Evolutionary conservation across 2,888 invertebrate genomes (phyloP).

Genomic region (Apodemia zela): DNA sequence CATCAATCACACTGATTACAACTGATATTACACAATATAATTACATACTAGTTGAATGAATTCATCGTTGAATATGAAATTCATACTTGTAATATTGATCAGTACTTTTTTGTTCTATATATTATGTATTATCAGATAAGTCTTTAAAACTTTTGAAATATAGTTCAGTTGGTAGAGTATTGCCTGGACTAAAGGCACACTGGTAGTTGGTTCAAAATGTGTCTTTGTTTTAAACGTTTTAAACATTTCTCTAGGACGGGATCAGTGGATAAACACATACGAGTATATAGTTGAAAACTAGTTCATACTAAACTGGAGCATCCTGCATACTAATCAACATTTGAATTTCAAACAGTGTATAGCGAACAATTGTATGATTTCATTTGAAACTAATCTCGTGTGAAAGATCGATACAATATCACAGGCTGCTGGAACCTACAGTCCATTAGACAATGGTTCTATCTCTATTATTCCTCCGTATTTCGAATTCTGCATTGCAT

Average conservation of each 20-base stretch:
- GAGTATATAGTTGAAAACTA: neutral
- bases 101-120: no score
- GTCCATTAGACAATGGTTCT: slow-evolving; percentile 22
- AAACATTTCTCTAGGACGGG: neutral
- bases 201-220: no score
- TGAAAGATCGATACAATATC: slow-evolving; percentile 20
- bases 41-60: no score
- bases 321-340: slow-evolving; percentile 9
- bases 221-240: no score
- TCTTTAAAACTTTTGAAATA: no score
- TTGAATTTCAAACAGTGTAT: slow-evolving; percentile 5
- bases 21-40: no score
- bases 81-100: no score
- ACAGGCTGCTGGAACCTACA: slow-evolving; percentile 21
- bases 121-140: no score
- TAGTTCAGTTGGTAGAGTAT: no score
- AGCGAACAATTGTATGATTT: slow-evolving; percentile 14
- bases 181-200: no score
- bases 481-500: slow-evolving; percentile 40
- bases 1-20: no score
- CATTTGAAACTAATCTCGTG: slow-evolving; percentile 14
- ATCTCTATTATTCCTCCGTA: slow-evolving; percentile 21
- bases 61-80: no score
- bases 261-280: neutral
- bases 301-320: neutral